phyloP scores from a whole-genome alignment of 1,140 invertebrate species.

The Argopecten irradians region DNA sequence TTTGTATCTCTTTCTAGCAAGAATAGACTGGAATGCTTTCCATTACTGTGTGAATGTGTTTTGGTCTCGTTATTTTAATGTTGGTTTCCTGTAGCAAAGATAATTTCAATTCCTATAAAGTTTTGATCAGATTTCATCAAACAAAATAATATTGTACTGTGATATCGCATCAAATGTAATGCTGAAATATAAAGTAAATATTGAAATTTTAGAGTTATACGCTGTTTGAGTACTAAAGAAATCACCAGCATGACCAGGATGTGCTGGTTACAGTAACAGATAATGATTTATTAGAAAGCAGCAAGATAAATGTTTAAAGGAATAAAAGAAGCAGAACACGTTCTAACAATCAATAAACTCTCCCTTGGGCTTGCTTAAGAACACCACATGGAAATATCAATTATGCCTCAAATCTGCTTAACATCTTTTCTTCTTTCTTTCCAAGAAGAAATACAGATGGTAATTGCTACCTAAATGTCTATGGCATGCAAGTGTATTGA shows the following conservation, averaged over 20 bases:
- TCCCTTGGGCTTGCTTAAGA: neutral
- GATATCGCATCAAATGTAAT: no score
- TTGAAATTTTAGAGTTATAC: neutral
- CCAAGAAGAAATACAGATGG: neutral
- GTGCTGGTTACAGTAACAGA: neutral
- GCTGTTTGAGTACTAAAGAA: neutral
- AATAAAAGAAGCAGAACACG: neutral
- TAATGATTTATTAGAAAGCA: neutral
- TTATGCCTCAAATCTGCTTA: conserved; percentile 4
- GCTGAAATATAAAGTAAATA: neutral
- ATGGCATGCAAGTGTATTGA: neutral
- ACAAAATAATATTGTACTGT: no score
- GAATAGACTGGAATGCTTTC: neutral
- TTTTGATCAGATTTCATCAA: neutral
- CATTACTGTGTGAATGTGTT: neutral
- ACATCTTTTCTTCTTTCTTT: neutral
- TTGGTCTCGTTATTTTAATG: neutral
- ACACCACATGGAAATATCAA: neutral
- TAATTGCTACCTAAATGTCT: conserved; percentile 8
- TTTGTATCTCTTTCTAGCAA: neutral
- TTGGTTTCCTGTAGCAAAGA: neutral
- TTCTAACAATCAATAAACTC: neutral
- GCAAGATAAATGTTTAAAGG: neutral
- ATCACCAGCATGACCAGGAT: neutral
- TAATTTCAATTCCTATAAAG: neutral